Evolutionary conservation across 2,888 invertebrate species (phyloP).

Genomic region (Agrotis ipsilon): DNA sequence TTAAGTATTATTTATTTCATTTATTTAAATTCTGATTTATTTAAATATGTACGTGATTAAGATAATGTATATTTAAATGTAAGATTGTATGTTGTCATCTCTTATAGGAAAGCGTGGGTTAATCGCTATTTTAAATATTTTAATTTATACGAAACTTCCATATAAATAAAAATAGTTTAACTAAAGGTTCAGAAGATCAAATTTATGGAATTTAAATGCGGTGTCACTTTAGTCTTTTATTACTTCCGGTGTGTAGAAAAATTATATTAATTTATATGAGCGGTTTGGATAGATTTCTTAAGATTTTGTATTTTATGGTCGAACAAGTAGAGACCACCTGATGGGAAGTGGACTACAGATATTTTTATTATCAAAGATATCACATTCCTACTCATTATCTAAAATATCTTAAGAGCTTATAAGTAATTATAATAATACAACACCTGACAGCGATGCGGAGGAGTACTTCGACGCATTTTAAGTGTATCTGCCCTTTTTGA

Average conservation of each 20-base stretch:
- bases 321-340: no score
- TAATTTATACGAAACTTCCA: slow-evolving; percentile 29
- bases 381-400: no score
- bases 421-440: no score
- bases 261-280: background rate
- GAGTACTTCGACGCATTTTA: no score
- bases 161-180: slow-evolving; percentile 10
- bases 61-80: slow-evolving; percentile 38
- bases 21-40: slow-evolving; percentile 53
- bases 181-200: slow-evolving; percentile 23
- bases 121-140: slow-evolving; percentile 22
- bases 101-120: slow-evolving; percentile 26
- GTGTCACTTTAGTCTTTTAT: slow-evolving; percentile 7
- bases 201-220: slow-evolving; percentile 14
- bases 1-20: slow-evolving; percentile 31
- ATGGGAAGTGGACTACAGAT: no score
- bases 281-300: background rate
- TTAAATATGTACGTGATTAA: slow-evolving; percentile 43
- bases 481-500: no score
- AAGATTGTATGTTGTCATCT: slow-evolving; percentile 14
- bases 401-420: no score
- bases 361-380: no score
- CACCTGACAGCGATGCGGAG: no score
- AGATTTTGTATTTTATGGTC: background rate
- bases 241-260: slow-evolving; percentile 19